Percentiles rank a stretch among this genome's conserved stretches.
phyloP scores from a whole-genome alignment of 1,140 invertebrate species.

The Zaprionus ornatus region DNA sequence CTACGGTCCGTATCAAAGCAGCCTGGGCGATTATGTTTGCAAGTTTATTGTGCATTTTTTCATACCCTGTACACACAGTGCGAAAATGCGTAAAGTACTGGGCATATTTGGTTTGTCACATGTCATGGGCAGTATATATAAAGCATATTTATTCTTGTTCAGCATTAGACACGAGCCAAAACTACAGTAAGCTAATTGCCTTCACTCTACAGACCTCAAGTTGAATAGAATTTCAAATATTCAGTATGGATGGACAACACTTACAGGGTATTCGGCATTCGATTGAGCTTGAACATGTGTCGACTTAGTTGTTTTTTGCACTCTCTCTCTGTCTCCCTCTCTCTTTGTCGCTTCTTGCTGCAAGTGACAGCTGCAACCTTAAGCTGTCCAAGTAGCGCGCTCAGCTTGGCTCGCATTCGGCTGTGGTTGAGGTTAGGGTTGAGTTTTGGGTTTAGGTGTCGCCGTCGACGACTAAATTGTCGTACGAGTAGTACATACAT shows the following conservation, averaged over 20 bases:
- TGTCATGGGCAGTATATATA: background rate
- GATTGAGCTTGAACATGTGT: background rate
- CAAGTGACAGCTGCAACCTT: conserved; percentile 32
- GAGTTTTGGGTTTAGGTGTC: conserved; percentile 23
- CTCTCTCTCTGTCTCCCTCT: background rate
- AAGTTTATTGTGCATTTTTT: conserved; percentile 29
- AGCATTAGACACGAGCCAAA: too few relatives aligned
- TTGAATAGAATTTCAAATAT: background rate
- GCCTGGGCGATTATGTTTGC: conserved; percentile 23
- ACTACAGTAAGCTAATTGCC: background rate
- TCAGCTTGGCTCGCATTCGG: conserved; percentile 7
- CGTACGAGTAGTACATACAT: conserved; percentile 1
- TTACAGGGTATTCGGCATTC: background rate
- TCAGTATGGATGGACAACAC: background rate
- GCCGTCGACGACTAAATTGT: conserved; percentile 16
- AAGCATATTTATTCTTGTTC: conserved; percentile 1
- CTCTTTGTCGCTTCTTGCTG: background rate
- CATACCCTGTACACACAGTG: background rate
- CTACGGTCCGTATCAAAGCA: background rate
- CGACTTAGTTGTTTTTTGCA: background rate
- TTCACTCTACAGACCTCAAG: background rate
- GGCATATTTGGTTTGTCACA: background rate
- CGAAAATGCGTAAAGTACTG: background rate
- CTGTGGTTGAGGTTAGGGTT: background rate
- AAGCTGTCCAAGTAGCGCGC: conserved; percentile 35